Conservation (phyloP, 2,113 vertebrate genomes). For the Odontophorus gujanensis region DNA sequence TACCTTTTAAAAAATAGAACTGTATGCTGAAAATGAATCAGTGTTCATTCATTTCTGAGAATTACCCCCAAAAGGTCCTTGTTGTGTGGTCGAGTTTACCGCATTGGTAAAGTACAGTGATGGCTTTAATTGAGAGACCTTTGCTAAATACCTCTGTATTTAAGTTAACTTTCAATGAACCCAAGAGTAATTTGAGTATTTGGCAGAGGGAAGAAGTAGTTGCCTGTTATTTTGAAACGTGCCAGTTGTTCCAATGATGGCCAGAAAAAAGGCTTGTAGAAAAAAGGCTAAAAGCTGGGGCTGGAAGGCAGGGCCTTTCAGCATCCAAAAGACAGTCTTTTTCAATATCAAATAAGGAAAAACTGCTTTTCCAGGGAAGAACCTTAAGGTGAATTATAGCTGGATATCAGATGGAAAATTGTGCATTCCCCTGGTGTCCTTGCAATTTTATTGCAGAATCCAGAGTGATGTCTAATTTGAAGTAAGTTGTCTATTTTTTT, state of each 20-base stretch:
- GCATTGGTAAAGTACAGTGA: background rate
- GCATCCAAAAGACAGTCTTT: background rate
- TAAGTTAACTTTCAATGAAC: background rate
- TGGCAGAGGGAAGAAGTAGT: background rate
- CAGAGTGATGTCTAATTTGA: slow-evolving; percentile 8
- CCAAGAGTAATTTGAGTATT: background rate
- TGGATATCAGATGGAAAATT: background rate
- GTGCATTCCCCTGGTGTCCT: background rate
- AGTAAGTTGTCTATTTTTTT: background rate
- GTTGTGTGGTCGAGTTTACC: background rate
- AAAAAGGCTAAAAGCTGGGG: background rate
- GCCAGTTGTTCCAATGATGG: background rate
- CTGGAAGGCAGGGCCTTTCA: background rate
- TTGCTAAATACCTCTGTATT: background rate
- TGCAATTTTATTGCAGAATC: slow-evolving; percentile 30
- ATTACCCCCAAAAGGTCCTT: background rate
- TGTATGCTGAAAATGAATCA: background rate
- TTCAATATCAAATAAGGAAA: background rate
- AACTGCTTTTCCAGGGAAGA: background rate
- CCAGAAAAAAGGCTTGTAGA: background rate
- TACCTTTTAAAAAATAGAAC: background rate
- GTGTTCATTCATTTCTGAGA: background rate
- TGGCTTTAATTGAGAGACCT: background rate
- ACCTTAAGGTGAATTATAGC: background rate
- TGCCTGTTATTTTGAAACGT: background rate